Evolutionary conservation across 2,888 invertebrate genomes (phyloP), one percentile per base, ranked within the genome.

Genomic region (Nephrocerus scutellatus): DNA sequence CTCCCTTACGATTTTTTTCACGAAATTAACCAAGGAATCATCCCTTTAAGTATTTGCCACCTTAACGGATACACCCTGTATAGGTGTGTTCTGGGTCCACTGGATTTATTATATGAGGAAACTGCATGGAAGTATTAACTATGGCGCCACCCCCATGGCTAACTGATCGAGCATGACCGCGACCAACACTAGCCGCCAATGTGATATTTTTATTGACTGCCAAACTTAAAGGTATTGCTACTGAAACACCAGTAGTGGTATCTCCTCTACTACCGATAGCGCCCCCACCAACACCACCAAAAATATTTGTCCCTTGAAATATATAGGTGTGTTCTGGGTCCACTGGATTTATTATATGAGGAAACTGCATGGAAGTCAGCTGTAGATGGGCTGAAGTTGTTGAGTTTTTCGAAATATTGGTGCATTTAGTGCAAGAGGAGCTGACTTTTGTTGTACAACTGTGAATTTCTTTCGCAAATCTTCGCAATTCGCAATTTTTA

Each of bases 131-230:
- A n/a, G n/a, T n/a, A n/a, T n/a, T n/a, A n/a, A n/a, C n/a, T n/a
- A n/a, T n/a, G n/a, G n/a, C n/a, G n/a, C n/a, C n/a, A n/a, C n/a
- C n/a, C n/a, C n/a, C 86, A 71, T 86, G 86, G 64, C 86, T 86
- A 55, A 84, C 78, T 57, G 85, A 85, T 51, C 87, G 75, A 49
- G 79, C 77, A 65, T 87, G 87, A n/a, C n/a, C n/a, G n/a, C n/a
- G 26, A 41, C 19, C 28, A 15, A 49, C 48, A 10, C 52, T 43
- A 15, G n/a, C n/a, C n/a, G n/a, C n/a, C 7, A 54, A 43, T n/a
- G 51, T 47, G 28, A 36, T n/a, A 29, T 31, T 28, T 10, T 37
- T 42, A 39, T 23, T 41, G 10, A 19, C 14, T 24, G 26, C 44
- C 19, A 30, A n/a, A n/a, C n/a, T n/a, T n/a, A n/a, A n/a, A n/a